Evolutionary conservation across 2,888 invertebrate genomes (phyloP).

Genomic region (Trachelus tabidus): DNA sequence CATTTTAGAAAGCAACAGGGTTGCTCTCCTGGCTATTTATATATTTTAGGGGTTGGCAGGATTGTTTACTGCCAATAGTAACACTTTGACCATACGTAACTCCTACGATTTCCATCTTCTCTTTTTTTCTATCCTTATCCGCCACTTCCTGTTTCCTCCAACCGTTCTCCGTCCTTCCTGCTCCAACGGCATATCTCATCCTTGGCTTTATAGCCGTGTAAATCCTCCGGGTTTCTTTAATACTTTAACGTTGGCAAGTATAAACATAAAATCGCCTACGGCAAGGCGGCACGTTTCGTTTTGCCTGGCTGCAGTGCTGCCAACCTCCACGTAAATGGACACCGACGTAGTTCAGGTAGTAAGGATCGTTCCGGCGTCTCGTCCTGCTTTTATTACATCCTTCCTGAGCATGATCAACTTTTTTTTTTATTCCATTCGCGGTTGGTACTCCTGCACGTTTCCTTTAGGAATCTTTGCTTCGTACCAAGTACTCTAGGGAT

Average conservation of each 20-base stretch:
- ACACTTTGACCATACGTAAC: no score
- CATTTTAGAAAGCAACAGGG: constrained; percentile 47
- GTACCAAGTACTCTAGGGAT: no score
- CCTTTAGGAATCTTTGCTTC: no score
- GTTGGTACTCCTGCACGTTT: no score
- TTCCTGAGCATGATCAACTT: no score
- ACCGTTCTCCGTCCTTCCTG: background rate
- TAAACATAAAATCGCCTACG: constrained; percentile 35
- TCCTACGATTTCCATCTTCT: no score
- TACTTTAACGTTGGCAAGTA: constrained; percentile 41
- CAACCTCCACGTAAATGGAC: constrained; percentile 17
- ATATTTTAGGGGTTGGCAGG: constrained; percentile 45
- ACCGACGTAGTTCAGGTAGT: constrained; percentile 7
- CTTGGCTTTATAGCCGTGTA: constrained; percentile 47
- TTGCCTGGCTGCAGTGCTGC: constrained; percentile 25
- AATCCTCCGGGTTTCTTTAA: constrained; percentile 44
- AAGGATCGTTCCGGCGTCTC: constrained; percentile 8
- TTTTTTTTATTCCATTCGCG: no score
- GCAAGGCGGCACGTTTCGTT: constrained; percentile 12
- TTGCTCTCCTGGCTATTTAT: constrained; percentile 34
- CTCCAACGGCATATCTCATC: constrained; percentile 30
- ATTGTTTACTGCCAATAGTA: constrained; percentile 42
- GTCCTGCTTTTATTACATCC: constrained; percentile 4
- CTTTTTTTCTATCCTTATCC: no score
- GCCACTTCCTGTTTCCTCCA: background rate